These are phyloP conservation scores for Acridotheres tristis DNA, from an alignment of 2,797 vertebrate species.

Conservation along the genomic window DNA sequence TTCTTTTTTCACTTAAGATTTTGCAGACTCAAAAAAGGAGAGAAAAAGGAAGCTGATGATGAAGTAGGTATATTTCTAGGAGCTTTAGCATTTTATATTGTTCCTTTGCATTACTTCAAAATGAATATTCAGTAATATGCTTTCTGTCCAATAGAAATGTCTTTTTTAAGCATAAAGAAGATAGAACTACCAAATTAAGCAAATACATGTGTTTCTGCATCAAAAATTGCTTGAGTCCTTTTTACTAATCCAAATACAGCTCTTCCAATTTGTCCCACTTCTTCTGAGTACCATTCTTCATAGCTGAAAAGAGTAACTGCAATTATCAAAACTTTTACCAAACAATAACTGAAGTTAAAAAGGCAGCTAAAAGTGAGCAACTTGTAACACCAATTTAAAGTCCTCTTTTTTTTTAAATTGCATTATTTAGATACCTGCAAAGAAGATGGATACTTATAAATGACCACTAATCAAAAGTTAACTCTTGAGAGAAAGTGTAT, in stretches of 20 bases:
- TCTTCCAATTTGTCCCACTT: neutral
- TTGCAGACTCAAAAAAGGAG: neutral
- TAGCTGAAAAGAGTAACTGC: neutral
- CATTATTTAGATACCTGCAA: neutral
- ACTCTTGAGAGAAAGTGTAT: neutral
- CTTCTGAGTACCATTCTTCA: neutral
- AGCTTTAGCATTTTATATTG: neutral
- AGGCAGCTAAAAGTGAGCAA: neutral
- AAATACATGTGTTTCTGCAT: neutral
- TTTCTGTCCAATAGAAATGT: neutral
- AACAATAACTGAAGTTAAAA: neutral
- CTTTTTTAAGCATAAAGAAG: conserved; percentile 24
- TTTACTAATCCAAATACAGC: neutral
- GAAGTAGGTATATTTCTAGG: neutral
- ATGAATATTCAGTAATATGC: neutral
- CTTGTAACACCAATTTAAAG: neutral
- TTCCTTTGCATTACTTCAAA: neutral
- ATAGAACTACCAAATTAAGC: neutral
- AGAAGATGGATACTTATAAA: neutral
- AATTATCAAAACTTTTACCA: neutral
- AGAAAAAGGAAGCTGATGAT: neutral
- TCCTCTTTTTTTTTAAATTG: neutral
- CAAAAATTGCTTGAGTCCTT: neutral
- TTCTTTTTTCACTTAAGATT: neutral
- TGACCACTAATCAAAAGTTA: neutral